Evolutionary conservation across 1,140 invertebrate species (phyloP), one percentile per base, ranked within the genome.

Genomic region (Drosophila takahashii): DNA sequence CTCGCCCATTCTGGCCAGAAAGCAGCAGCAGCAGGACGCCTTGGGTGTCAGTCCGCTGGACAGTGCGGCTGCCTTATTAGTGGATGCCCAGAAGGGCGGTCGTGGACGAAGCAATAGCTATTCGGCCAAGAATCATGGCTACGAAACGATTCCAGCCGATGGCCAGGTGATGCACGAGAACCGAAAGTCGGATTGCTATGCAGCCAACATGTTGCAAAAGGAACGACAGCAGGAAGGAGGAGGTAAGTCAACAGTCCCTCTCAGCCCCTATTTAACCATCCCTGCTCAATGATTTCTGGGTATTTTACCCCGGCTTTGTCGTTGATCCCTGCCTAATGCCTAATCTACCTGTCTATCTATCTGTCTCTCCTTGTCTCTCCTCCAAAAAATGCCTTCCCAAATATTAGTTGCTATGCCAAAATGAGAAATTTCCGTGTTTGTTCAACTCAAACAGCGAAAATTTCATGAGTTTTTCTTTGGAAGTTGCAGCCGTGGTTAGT

Each of bases 121-220:
- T 45, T 77, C 83, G 10, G 79, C 89, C 16, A 92, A 92, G 50
- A 94, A 95, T 92, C 94, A 94, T n/a, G 94, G 94, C 6, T 95
- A 95, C 78, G 95, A 95, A 87, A 95, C 94, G 34, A 94, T 94
- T 65, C 93, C 93, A 2, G 91, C 92, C 0, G 93, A 94, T 57
- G 81, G 92, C 22, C 59, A 61, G 39, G 47, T 70, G 13, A 34
- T 76, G 10, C 75, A 81, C 7, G 72, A 87, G 60, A 92, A 93
- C 79, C 92, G 92, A 67, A 69, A 94, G 92, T 81, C 93, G 92
- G 77, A 92, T 73, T 87, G 91, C 18, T 92, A 92, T 65, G 84
- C 83, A n/a, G 62, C 85, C 1, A 91, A 73, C 32, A 81, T 92
- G 64, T 42, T 91, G 59, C 91, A 91, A 42, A 91, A 90, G 69